Base-by-base conservation (phyloP, 2,113 vertebrate species). In the Oryzias melastigma region DNA sequence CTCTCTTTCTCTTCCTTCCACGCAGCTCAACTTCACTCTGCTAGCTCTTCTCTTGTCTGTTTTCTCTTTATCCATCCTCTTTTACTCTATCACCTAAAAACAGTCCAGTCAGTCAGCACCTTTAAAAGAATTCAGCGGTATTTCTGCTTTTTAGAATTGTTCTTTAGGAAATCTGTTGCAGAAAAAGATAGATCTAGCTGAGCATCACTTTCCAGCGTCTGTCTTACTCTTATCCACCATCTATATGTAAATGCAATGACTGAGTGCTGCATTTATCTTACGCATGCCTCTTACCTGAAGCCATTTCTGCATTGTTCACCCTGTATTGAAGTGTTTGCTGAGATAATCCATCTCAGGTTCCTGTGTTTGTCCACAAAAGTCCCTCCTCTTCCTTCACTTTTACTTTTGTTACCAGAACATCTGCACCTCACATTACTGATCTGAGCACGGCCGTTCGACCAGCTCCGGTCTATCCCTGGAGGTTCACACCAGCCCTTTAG, bases 191-290 rank as follows among this genome's bases (percentile, higher is more conserved):
- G 35, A 35, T 12, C 35, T 35, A 35, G 56, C 57, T 63, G 69
- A 81, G 78, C 16, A 52, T 62, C 83, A 76, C 74, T 68, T 68
- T 76, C 73, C 73, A 70, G 81, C 73, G 80, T 87, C 72, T 86
- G 82, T 85, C 73, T 75, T 45, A 68, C 59, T 83, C 67, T 80
- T 68, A 60, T 58, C 60, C 86, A 80, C 82, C 77, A 85, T 85
- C 77, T 89, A 27, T 75, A 78, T 84, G 86, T 88, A 85, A 86
- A 87, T 84, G 87, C 82, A 82, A 85, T 74, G 58, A 78, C 80
- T 17, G 12, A 73, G 66, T 66, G 65, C 82, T 87, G 86, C 86
- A 85, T 89, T 90, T 89, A 78, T 88, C 63, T 61, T 54, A 68
- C 82, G 89, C 87, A 88, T 89, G 85, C 71, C 76, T 75, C 63